phyloP scores from a whole-genome alignment of 2,113 vertebrate genomes.

The Aramus guarauna region DNA sequence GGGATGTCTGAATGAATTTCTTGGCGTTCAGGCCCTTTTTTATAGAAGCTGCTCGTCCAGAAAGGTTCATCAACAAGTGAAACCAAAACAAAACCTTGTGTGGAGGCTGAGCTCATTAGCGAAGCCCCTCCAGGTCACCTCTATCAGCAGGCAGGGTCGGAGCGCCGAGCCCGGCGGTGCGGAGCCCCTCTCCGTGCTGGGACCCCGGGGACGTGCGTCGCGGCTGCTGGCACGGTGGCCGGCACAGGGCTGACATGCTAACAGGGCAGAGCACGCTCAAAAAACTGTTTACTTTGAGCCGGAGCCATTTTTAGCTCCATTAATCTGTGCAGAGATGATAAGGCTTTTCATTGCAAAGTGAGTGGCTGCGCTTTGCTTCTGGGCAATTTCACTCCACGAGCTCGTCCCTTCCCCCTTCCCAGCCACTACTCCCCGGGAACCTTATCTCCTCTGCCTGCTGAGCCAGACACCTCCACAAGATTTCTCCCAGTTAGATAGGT shows the following conservation, averaged over 20 bases:
- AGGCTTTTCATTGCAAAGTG: conserved; percentile 67
- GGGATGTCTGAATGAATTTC: not conserved
- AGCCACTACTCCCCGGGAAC: not conserved
- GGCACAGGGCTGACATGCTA: not conserved
- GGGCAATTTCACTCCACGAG: conserved; percentile 68
- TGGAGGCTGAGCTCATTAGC: not conserved
- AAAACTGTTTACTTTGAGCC: conserved; percentile 70
- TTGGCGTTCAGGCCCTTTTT: not conserved
- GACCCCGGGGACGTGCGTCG: accelerated
- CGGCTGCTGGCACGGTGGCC: not conserved
- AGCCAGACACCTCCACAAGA: not conserved
- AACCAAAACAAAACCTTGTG: not conserved
- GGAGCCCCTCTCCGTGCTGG: not conserved
- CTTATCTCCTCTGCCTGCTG: conserved; percentile 38
- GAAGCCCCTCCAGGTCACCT: not conserved
- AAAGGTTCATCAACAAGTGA: conserved; percentile 2
- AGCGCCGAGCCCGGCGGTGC: accelerated
- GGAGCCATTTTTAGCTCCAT: conserved; percentile 69
- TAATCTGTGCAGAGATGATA: conserved; percentile 75
- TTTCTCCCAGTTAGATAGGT: not conserved
- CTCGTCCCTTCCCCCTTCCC: not conserved
- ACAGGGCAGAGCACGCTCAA: conserved; percentile 26
- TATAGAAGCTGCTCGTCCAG: not conserved
- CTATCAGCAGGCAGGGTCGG: not conserved
- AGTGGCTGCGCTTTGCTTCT: conserved; percentile 59